Percentiles rank a stretch among this genome's conserved stretches.
Evolutionary conservation across 2,888 invertebrate genomes (phyloP).

Genomic region (Pristionchus maxplancki): DNA sequence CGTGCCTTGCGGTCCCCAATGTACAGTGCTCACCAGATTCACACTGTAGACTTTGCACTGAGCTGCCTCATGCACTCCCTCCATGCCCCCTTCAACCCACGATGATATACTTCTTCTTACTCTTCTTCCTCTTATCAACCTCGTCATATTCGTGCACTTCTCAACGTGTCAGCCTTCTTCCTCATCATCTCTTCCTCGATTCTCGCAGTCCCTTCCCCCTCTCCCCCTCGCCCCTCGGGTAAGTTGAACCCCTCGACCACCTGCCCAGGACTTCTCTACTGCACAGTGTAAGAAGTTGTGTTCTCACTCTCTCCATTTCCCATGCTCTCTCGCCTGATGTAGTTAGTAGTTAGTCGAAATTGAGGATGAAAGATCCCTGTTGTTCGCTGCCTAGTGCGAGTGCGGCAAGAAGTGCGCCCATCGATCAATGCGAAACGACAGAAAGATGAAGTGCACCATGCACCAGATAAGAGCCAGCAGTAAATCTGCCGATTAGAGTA

Average conservation of each 20-base stretch:
- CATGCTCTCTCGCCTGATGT: neutral
- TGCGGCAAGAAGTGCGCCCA: neutral
- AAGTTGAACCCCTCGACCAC: neutral
- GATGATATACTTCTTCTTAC: neutral
- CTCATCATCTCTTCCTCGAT: neutral
- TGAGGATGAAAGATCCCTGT: neutral
- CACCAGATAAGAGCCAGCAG: neutral
- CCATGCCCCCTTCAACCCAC: neutral
- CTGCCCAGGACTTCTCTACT: neutral
- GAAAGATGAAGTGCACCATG: neutral
- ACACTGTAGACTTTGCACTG: no score
- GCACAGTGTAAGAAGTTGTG: neutral
- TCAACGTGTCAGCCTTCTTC: neutral
- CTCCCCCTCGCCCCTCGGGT: neutral
- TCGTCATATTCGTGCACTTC: slow-evolving; percentile 21
- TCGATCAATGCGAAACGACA: neutral
- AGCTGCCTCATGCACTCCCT: neutral
- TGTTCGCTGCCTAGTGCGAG: neutral
- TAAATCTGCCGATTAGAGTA: no score
- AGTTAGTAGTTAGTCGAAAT: no score
- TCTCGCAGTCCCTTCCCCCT: neutral
- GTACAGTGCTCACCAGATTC: neutral
- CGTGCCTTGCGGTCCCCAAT: no score
- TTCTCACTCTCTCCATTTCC: neutral
- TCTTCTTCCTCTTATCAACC: neutral